These are phyloP conservation scores for Flexamia atlantica DNA, from an alignment of 2,888 invertebrate genomes.

Conservation along the genomic window DNA sequence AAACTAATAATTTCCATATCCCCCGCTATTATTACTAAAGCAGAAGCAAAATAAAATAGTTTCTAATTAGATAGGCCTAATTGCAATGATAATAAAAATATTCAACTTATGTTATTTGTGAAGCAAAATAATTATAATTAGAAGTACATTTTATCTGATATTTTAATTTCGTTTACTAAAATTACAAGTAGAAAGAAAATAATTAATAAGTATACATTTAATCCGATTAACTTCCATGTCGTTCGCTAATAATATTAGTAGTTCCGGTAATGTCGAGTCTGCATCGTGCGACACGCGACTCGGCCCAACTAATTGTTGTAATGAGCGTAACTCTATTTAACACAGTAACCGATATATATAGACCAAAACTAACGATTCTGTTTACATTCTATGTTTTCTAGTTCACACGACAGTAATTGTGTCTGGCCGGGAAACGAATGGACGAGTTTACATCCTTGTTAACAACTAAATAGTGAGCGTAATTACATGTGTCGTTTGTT, in stretches of 20 bases:
- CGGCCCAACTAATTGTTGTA: neutral
- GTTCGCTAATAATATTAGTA: neutral
- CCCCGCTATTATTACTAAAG: too few species aligned
- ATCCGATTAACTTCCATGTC: constrained; percentile 4
- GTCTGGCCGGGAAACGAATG: neutral
- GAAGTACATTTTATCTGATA: constrained; percentile 12
- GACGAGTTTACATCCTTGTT: neutral
- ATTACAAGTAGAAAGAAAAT: too few species aligned
- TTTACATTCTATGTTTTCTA: neutral
- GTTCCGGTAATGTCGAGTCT: neutral
- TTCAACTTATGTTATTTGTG: too few species aligned
- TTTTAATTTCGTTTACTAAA: too few species aligned
- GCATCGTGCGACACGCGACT: neutral
- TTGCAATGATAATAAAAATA: too few species aligned
- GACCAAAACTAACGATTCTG: constrained; percentile 10
- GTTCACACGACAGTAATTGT: neutral
- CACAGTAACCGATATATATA: neutral
- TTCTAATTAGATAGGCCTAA: too few species aligned
- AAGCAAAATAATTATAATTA: constrained; percentile 13
- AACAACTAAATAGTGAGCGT: too few species aligned
- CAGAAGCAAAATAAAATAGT: too few species aligned
- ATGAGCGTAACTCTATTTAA: neutral
- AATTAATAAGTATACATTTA: constrained; percentile 10
- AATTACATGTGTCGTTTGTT: too few species aligned
- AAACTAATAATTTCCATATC: too few species aligned